Evolutionary conservation across 2,797 vertebrate genomes (phyloP).

Genomic region (Micropoecilia bifurca): DNA sequence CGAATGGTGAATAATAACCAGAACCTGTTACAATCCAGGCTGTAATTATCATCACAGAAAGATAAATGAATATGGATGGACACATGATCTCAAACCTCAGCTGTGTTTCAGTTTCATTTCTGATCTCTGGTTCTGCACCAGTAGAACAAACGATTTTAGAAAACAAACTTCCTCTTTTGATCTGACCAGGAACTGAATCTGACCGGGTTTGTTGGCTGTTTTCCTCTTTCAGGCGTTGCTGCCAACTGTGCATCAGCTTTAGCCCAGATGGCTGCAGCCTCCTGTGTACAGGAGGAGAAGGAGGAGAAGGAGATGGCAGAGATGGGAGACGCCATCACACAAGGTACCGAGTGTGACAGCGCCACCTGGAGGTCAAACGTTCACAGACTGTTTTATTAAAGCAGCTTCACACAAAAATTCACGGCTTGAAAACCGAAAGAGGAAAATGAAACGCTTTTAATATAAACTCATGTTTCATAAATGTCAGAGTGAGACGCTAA

Average conservation of each 20-base stretch:
- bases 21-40: background rate
- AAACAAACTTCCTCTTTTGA: background rate
- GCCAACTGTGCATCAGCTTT: slow-evolving; percentile 96
- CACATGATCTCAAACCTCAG: background rate
- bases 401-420: fast-evolving
- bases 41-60: background rate
- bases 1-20: background rate
- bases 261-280: slow-evolving; percentile 97
- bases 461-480: background rate
- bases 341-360: slow-evolving; percentile 78
- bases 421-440: background rate
- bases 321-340: slow-evolving; percentile 87
- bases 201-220: background rate
- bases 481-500: background rate
- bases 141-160: background rate
- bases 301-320: slow-evolving; percentile 90
- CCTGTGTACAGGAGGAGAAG: slow-evolving; percentile 94
- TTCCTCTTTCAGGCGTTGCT: slow-evolving; percentile 86
- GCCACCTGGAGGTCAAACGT: fast-evolving
- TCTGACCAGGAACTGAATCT: background rate
- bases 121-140: background rate
- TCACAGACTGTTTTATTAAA: background rate
- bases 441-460: background rate
- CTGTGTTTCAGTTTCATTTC: background rate
- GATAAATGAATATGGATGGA: background rate